Base-by-base conservation (phyloP, 2,797 vertebrate genomes). In the Sebastolobus alascanus region DNA sequence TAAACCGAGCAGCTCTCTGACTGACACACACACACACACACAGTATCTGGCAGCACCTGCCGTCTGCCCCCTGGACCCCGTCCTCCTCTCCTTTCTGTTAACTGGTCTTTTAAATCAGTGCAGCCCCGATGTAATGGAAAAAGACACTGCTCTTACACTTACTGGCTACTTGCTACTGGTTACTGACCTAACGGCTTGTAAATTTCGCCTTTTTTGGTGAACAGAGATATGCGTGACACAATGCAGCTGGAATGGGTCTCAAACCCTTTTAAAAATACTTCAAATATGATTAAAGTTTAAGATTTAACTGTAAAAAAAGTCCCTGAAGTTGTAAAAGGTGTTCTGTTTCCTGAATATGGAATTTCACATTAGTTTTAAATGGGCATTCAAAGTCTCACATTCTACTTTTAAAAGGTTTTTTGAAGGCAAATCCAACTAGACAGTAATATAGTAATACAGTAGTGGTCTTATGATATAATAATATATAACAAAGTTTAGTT, bases 81-180 rank as follows among this genome's bases (percentile, higher is more conserved):
- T 20, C 52, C 58, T 79, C 73, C 60, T 84, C 75, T 88, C 58
- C 37, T 73, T 54, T 85, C 68, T 78, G 73, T 84, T 88, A 84
- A 81, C 76, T 72, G 71, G 31, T 77, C 63, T 90, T 85, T 87
- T 84, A 91, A 90, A 89, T 85, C 86, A 68, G 31, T 70, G n/a
- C 70, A 35, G 78, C 69, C 61, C 14, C 14, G 13, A 31, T 67
- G n/a, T 84, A 81, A 86, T 92, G 84, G 43, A 84, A 82, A 85
- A 75, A 78, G 72, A 83, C 65, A 71, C 67, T 38, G 71, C 69
- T 81, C 60, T 7, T 61, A 43, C 69, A 72, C 65, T 73, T 59
- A 70, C 75, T 65, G 81, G 64, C 78, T 65, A 71, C 77, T 35
- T 65, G 75, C 80, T 90, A 83, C 87, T 89, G 79, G 75, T 79